Percentiles rank a stretch among this genome's conserved stretches.
phyloP scores from a whole-genome alignment of 1,140 invertebrate species.

The Trichogramma pretiosum region DNA sequence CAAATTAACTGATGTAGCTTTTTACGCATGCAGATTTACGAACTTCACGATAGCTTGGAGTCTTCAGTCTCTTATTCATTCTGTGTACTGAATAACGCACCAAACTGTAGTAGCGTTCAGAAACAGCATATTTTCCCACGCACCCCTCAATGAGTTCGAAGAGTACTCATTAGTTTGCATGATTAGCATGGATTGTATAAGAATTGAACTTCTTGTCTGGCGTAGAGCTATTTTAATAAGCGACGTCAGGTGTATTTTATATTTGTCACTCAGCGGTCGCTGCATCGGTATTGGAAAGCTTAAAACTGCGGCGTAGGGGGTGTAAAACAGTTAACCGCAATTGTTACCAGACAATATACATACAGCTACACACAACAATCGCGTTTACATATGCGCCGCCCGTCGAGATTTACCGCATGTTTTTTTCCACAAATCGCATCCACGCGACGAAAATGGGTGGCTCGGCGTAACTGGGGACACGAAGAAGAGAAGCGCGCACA shows the following conservation, averaged over 20 bases:
- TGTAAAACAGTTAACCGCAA: not conserved
- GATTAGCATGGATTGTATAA: too few relatives aligned
- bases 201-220: too few relatives aligned
- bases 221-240: too few relatives aligned
- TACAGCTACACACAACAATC: too few relatives aligned
- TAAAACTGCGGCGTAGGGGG: too few relatives aligned
- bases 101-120: not conserved
- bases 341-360: not conserved
- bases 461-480: too few relatives aligned
- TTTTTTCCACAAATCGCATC: not conserved
- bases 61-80: not conserved
- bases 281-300: too few relatives aligned
- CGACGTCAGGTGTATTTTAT: too few relatives aligned
- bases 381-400: not conserved
- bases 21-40: conserved; percentile 16
- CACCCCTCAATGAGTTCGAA: too few relatives aligned
- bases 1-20: conserved; percentile 3
- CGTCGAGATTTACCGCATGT: conserved; percentile 6
- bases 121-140: not conserved
- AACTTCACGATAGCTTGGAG: not conserved
- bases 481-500: not conserved
- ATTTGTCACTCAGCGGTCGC: too few relatives aligned
- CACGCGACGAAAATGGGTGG: not conserved
- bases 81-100: not conserved
- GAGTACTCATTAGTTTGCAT: too few relatives aligned